Evolutionary conservation across 2,797 vertebrate genomes (phyloP).

Genomic region (Leptoclinus maculatus): DNA sequence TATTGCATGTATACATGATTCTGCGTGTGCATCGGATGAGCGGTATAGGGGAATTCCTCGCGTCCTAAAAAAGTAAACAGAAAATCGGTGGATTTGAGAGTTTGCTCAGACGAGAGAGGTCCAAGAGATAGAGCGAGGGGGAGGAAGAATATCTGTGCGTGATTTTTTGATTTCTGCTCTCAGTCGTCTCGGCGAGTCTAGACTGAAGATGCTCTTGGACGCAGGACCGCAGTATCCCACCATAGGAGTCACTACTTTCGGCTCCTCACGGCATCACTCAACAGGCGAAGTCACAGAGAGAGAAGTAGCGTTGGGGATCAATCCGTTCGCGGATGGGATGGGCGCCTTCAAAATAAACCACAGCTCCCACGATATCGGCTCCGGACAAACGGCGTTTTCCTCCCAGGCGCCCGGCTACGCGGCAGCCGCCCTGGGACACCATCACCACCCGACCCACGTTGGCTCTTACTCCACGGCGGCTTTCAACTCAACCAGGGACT

Average conservation of each 20-base stretch:
- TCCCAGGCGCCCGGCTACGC: conserved; percentile 97
- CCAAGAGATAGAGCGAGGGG: conserved; percentile 73
- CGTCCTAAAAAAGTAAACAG: conserved; percentile 82
- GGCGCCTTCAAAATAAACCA: conserved; percentile 99
- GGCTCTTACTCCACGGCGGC: conserved; percentile 97
- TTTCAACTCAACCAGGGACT: conserved; percentile 99
- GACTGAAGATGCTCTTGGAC: conserved; percentile 99
- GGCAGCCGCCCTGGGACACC: conserved; percentile 93
- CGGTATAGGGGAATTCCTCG: conserved; percentile 80
- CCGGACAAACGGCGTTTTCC: conserved; percentile 97
- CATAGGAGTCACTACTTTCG: conserved; percentile 99
- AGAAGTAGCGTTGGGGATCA: conserved; percentile 98
- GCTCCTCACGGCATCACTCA: conserved; percentile 98
- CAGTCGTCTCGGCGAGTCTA: conserved; percentile 87
- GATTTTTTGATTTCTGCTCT: conserved; percentile 84
- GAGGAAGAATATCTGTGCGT: conserved; percentile 82
- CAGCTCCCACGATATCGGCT: conserved; percentile 94
- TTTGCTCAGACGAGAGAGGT: conserved; percentile 78
- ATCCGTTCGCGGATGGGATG: conserved; percentile 99
- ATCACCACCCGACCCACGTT: conserved; percentile 97
- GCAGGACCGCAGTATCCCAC: conserved; percentile 98
- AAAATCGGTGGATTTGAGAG: conserved; percentile 79
- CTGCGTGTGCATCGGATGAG: conserved; percentile 87
- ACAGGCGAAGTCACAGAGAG: conserved; percentile 97
- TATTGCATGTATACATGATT: conserved; percentile 94